Conservation (phyloP, 2,888 invertebrate species). For the Sphecodes monilicornis region DNA sequence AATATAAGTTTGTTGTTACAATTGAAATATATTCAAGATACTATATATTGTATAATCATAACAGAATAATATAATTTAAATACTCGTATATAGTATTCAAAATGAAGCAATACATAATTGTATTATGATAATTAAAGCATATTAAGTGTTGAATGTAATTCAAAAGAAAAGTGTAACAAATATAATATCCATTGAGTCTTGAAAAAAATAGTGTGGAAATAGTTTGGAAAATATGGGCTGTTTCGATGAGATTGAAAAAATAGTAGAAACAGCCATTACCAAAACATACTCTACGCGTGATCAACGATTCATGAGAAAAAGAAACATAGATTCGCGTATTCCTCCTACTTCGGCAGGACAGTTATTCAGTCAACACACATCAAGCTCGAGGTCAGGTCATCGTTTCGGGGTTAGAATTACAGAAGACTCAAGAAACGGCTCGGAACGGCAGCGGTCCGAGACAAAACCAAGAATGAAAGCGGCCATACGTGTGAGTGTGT, state of each 20-base stretch:
- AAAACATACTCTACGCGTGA: constrained; percentile 6
- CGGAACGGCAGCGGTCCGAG: constrained; percentile 33
- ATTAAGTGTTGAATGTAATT: not conserved
- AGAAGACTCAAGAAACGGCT: constrained; percentile 13
- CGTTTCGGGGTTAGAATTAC: not conserved
- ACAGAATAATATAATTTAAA: not conserved
- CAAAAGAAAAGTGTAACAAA: not conserved
- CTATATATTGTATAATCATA: not conserved
- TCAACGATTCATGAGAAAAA: constrained; percentile 14
- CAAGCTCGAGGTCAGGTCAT: constrained; percentile 8
- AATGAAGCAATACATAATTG: not conserved
- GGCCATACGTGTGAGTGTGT: constrained; percentile 50
- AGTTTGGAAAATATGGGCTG: not conserved
- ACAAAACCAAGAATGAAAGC: constrained; percentile 57
- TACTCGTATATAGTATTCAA: not conserved
- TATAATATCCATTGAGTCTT: not conserved
- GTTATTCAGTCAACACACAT: constrained; percentile 1
- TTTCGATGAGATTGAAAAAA: not conserved
- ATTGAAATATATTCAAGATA: not conserved
- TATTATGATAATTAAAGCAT: not conserved
- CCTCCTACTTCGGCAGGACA: not conserved
- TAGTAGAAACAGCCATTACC: not conserved
- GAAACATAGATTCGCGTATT: constrained; percentile 13
- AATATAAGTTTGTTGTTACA: not conserved
- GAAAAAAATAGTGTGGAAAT: not conserved